Evolutionary conservation across 2,888 invertebrate genomes (phyloP).

Genomic region (Bruchidius siliquastri): DNA sequence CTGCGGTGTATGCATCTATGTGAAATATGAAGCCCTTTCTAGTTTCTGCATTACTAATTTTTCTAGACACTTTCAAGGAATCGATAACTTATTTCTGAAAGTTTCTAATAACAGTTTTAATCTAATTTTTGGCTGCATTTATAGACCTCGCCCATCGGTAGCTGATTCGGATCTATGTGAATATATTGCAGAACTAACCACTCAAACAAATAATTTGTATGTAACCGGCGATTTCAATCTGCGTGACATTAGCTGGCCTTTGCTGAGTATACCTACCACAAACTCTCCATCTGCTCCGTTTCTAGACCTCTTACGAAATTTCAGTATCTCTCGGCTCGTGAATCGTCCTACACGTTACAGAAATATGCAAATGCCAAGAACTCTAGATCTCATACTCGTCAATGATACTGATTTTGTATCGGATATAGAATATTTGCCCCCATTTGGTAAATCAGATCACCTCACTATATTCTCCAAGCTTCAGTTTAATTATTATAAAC

Average conservation of each 20-base stretch:
- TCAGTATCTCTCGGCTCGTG: background rate
- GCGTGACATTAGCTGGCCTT: background rate
- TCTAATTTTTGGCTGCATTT: background rate
- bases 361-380: background rate
- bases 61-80: background rate
- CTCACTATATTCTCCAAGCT: background rate
- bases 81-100: background rate
- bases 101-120: background rate
- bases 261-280: background rate
- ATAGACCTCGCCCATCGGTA: background rate
- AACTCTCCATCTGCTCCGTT: background rate
- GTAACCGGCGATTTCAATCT: background rate
- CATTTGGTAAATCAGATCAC: background rate
- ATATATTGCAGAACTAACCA: background rate
- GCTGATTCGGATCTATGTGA: background rate
- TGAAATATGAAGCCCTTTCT: too few relatives aligned
- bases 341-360: background rate
- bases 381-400: background rate
- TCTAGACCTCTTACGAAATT: too few relatives aligned
- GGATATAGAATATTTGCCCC: background rate
- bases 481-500: background rate
- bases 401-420: background rate
- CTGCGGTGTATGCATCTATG: too few relatives aligned
- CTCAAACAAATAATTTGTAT: background rate
- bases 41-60: too few relatives aligned